A percentile compares a stretch with the other conserved stretches of the same genome.
Conservation (phyloP, 2,113 vertebrate species). For the Sturnus vulgaris region DNA sequence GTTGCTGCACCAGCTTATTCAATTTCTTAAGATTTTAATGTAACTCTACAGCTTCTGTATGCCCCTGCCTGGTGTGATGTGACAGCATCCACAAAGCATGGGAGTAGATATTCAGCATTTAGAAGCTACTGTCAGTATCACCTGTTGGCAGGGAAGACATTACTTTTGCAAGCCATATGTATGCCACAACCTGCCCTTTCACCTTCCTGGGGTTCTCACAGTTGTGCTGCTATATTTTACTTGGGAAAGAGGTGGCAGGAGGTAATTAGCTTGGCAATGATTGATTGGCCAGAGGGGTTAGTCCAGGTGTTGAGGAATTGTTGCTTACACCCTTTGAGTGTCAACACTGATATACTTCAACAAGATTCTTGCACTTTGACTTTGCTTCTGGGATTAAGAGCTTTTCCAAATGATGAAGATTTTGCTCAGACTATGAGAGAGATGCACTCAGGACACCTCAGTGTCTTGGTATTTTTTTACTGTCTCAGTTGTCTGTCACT, state of each 20-base stretch:
- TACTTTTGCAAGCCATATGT: background rate
- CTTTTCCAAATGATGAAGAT: background rate
- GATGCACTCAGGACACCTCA: background rate
- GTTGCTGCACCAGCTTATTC: background rate
- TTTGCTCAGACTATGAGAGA: background rate
- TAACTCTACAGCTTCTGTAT: background rate
- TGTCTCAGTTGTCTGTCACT: background rate
- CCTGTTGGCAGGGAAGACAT: background rate
- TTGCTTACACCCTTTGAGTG: background rate
- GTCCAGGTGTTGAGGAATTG: background rate
- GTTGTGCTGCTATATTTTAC: background rate
- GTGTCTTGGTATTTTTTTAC: accelerated
- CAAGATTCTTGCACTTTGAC: background rate
- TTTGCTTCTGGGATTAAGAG: background rate
- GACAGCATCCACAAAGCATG: background rate
- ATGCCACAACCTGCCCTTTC: background rate
- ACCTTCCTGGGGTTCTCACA: background rate
- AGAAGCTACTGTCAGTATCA: background rate
- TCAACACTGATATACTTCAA: background rate
- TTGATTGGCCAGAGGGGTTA: background rate
- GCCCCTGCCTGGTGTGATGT: background rate
- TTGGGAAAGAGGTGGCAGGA: background rate
- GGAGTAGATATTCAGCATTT: background rate
- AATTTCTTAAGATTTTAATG: background rate
- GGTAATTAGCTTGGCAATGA: background rate